Conservation (phyloP, 2,113 vertebrate genomes). For the Clupea harengus region DNA sequence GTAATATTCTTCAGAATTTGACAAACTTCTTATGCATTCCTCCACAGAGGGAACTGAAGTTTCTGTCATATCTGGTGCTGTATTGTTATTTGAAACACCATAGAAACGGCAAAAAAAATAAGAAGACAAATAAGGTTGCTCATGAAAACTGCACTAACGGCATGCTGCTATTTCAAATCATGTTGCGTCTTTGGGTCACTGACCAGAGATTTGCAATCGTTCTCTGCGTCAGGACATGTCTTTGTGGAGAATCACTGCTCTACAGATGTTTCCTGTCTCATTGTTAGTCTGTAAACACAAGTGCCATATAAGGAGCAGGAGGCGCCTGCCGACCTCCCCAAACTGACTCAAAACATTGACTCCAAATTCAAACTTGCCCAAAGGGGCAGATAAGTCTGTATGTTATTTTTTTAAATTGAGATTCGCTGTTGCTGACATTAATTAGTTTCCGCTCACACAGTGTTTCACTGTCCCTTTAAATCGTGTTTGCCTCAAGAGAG, state of each 20-base stretch:
- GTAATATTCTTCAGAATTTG: neutral
- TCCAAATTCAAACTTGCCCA: neutral
- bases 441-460: too few species aligned
- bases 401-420: neutral
- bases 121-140: neutral
- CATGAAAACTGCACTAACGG: neutral
- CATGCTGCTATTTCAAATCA: neutral
- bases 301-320: conserved; percentile 46
- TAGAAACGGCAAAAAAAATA: neutral
- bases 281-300: conserved; percentile 68
- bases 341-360: conserved; percentile 17
- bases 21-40: neutral
- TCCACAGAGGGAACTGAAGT: neutral
- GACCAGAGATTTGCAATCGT: conserved; percentile 6
- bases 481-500: too few species aligned
- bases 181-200: neutral
- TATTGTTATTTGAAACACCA: neutral
- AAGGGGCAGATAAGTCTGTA: neutral
- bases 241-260: conserved; percentile 44
- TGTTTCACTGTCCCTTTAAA: too few species aligned
- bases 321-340: conserved; percentile 37
- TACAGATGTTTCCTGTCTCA: conserved; percentile 71
- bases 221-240: conserved; percentile 38
- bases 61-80: neutral
- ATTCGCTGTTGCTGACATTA: neutral